These are phyloP conservation scores for Crypturellus undulatus DNA, from an alignment of 2,113 vertebrate species.

Conservation along the genomic window DNA sequence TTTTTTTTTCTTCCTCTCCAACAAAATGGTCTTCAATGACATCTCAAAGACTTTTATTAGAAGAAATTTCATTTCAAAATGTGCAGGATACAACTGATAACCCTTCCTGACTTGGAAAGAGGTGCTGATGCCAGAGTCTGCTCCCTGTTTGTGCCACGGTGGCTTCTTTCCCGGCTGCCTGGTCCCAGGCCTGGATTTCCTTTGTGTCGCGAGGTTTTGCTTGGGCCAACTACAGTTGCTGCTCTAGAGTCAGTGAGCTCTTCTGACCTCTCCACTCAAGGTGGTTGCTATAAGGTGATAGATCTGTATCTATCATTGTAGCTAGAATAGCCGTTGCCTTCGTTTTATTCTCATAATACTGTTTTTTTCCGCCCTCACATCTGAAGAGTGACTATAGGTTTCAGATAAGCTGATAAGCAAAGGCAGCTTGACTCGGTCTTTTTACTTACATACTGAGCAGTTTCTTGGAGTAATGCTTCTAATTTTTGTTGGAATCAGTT, in stretches of 20 bases:
- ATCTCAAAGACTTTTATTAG: background rate
- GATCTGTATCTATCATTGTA: background rate
- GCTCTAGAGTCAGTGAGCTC: accelerated
- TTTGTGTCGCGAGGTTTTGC: background rate
- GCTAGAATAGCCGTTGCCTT: background rate
- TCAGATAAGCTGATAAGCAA: background rate
- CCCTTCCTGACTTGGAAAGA: background rate
- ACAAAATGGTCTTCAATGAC: background rate
- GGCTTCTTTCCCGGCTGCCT: background rate
- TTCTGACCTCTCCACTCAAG: background rate
- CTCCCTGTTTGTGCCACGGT: background rate
- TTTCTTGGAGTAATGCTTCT: background rate
- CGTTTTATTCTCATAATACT: background rate
- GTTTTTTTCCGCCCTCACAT: background rate
- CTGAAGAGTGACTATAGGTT: accelerated
- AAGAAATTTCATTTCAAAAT: background rate
- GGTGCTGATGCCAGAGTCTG: background rate
- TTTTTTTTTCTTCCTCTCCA: too few species aligned
- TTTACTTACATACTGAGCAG: background rate
- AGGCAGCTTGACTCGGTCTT: background rate
- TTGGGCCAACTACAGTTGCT: background rate
- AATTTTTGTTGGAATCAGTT: background rate
- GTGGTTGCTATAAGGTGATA: background rate
- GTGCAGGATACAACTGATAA: background rate
- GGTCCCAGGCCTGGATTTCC: background rate